Evolutionary conservation across 2,888 invertebrate species (phyloP).

Genomic region (Euzophera pinguis): DNA sequence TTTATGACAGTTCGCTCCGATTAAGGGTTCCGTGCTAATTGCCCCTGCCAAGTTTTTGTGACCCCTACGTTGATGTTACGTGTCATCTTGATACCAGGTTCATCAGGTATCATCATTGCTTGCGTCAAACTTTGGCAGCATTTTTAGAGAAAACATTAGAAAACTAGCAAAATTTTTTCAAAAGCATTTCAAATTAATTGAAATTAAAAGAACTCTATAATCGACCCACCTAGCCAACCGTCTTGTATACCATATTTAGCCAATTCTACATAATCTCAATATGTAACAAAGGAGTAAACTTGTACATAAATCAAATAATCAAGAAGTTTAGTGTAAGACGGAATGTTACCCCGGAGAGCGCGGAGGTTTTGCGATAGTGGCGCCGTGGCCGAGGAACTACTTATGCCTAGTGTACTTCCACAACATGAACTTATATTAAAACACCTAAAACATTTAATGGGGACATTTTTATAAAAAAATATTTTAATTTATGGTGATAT

Average conservation of each 20-base stretch:
- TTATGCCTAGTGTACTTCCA: too few relatives aligned
- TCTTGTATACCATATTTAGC: background rate
- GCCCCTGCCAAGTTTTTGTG: background rate
- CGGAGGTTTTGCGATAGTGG: background rate
- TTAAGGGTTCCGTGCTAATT: background rate
- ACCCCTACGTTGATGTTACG: background rate
- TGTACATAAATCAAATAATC: slow-evolving; percentile 16
- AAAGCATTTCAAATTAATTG: too few relatives aligned
- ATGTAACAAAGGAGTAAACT: background rate
- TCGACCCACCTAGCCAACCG: too few relatives aligned
- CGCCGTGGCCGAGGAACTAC: background rate
- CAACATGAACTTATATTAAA: too few relatives aligned
- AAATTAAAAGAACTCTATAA: too few relatives aligned
- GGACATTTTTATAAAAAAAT: too few relatives aligned
- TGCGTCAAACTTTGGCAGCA: too few relatives aligned
- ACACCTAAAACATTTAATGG: too few relatives aligned
- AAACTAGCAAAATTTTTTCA: too few relatives aligned
- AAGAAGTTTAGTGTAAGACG: slow-evolving; percentile 14
- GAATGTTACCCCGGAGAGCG: slow-evolving; percentile 8
- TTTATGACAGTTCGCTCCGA: background rate
- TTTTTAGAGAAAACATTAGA: too few relatives aligned
- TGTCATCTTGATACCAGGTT: background rate
- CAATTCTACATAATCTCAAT: background rate
- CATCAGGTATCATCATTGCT: too few relatives aligned
- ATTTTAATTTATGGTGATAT: too few relatives aligned